Evolutionary conservation across 2,888 invertebrate species (phyloP).

Genomic region (Microplitis deprimator): DNA sequence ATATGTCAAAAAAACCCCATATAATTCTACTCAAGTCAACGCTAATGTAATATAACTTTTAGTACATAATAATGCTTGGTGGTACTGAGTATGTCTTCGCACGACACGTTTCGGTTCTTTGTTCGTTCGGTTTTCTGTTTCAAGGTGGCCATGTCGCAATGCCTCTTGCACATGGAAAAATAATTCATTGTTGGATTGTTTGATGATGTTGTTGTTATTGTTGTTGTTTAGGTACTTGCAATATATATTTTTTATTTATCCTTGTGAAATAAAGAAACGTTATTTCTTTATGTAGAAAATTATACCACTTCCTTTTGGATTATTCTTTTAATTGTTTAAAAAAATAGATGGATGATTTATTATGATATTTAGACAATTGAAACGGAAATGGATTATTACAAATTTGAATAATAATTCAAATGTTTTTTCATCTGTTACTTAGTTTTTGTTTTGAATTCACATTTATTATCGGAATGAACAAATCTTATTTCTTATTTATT

Average conservation of each 20-base stretch:
- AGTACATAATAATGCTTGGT: not conserved
- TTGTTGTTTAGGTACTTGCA: not conserved
- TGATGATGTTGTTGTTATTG: not conserved
- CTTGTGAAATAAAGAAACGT: not conserved
- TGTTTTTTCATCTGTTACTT: not conserved
- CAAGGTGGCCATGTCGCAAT: constrained; percentile 15
- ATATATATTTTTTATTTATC: not conserved
- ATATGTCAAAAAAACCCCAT: not conserved
- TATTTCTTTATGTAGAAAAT: not conserved
- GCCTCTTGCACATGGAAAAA: not conserved
- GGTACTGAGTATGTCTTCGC: not conserved
- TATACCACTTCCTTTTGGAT: not conserved
- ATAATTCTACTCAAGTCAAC: not conserved
- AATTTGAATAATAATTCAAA: not conserved
- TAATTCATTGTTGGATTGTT: constrained; percentile 9
- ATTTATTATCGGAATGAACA: not conserved
- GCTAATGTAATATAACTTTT: not conserved
- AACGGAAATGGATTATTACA: not conserved
- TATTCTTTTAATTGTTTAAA: not conserved
- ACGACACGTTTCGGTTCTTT: constrained; percentile 1
- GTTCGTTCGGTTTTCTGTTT: not conserved
- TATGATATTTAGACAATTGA: not conserved
- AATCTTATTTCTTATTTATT: too few relatives aligned
- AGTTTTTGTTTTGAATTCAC: not conserved
- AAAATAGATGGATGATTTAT: not conserved